phyloP scores from a whole-genome alignment of 2,113 vertebrate species.

The Pseudois nayaur region DNA sequence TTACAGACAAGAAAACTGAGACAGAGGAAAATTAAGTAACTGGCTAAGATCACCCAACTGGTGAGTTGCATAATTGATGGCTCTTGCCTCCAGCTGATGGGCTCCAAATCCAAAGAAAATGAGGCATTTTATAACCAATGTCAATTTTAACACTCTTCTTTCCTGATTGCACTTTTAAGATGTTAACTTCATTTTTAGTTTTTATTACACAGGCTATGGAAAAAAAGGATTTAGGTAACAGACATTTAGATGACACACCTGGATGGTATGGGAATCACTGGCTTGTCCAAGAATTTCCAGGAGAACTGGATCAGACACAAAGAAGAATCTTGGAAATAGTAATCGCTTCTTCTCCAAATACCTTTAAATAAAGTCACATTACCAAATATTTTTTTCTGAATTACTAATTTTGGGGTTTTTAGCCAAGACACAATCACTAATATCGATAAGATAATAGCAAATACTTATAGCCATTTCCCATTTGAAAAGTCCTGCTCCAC shows the following conservation, averaged over 20 bases:
- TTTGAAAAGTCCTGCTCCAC: not conserved
- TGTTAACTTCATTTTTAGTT: not conserved
- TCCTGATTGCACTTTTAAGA: not conserved
- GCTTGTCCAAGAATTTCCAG: slow-evolving; percentile 88
- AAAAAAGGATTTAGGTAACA: not conserved
- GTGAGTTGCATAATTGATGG: not conserved
- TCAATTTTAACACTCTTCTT: not conserved
- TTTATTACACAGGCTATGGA: not conserved
- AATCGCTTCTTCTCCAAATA: slow-evolving; percentile 87
- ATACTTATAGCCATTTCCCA: not conserved
- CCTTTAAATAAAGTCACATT: slow-evolving; percentile 71
- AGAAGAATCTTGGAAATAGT: slow-evolving; percentile 86
- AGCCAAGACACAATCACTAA: not conserved
- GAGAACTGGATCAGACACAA: slow-evolving; percentile 85
- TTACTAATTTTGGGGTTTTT: not conserved
- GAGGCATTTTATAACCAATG: not conserved
- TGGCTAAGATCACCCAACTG: not conserved
- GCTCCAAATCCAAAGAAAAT: not conserved
- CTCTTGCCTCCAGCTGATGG: not conserved
- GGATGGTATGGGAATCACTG: slow-evolving; percentile 86
- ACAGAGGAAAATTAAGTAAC: not conserved
- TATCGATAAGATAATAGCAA: not conserved
- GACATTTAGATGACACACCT: slow-evolving; percentile 70
- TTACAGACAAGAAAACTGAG: not conserved
- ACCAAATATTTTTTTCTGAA: not conserved